A percentile compares a stretch with the other conserved stretches of the same genome.
Evolutionary conservation across 2,888 invertebrate species (phyloP).

Genomic region (Chirona hameri): DNA sequence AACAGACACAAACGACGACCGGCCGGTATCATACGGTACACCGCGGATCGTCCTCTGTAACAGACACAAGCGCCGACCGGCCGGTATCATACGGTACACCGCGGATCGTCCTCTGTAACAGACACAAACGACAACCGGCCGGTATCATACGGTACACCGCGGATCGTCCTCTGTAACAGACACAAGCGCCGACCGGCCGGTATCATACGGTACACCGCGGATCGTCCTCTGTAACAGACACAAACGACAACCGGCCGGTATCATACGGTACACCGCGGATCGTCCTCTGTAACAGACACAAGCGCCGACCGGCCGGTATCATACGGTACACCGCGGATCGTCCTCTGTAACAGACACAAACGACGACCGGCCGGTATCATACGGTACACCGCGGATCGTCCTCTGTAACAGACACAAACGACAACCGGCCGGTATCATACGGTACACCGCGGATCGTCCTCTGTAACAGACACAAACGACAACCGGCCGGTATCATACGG

Average conservation of each 20-base stretch:
- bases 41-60: not conserved
- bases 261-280: conserved; percentile 2
- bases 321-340: conserved; percentile 1
- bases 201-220: not conserved
- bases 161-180: not conserved
- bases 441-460: conserved; percentile 3
- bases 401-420: not conserved
- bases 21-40: not conserved
- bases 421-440: not conserved
- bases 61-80: not conserved
- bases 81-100: not conserved
- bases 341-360: not conserved
- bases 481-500: not conserved
- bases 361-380: not conserved
- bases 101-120: not conserved
- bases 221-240: not conserved
- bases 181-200: not conserved
- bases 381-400: conserved; percentile 5
- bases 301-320: not conserved
- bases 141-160: not conserved
- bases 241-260: not conserved
- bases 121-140: not conserved
- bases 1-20: not conserved
- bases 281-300: not conserved
- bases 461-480: not conserved